phyloP scores from a whole-genome alignment of 2,888 invertebrate species.

The Aradus depressus region DNA sequence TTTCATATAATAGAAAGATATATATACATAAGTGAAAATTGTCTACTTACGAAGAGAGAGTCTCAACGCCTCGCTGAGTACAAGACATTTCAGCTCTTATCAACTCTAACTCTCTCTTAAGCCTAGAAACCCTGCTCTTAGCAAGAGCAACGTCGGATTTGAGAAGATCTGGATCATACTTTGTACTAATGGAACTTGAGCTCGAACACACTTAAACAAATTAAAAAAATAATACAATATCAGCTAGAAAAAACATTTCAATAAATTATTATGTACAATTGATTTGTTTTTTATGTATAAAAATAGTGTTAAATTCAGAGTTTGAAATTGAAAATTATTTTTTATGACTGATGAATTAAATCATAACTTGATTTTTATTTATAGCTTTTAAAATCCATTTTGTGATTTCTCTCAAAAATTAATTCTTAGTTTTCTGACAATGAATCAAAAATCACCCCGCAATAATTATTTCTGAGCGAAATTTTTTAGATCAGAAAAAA shows the following conservation, averaged over 20 bases:
- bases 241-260: conserved; percentile 20
- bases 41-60: conserved; percentile 67
- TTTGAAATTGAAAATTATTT: too few relatives aligned
- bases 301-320: too few relatives aligned
- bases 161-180: conserved; percentile 88
- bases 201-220: conserved; percentile 75
- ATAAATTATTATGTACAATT: conserved; percentile 1
- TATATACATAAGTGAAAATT: neutral
- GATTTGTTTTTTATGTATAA: too few relatives aligned
- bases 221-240: conserved; percentile 26
- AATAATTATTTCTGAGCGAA: too few relatives aligned
- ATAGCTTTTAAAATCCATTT: too few relatives aligned
- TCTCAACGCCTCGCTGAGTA: conserved; percentile 86
- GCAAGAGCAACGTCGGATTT: conserved; percentile 86
- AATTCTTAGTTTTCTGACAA: too few relatives aligned
- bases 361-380: too few relatives aligned
- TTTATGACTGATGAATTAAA: too few relatives aligned
- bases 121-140: conserved; percentile 72
- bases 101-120: conserved; percentile 81
- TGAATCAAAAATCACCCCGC: too few relatives aligned
- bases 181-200: conserved; percentile 74
- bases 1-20: neutral
- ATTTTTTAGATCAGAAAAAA: too few relatives aligned
- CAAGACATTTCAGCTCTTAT: conserved; percentile 84
- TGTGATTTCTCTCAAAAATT: too few relatives aligned